Percentiles rank a stretch among this genome's conserved stretches.
Evolutionary conservation across 2,888 invertebrate genomes (phyloP).

Genomic region (Plemyria rubiginata): DNA sequence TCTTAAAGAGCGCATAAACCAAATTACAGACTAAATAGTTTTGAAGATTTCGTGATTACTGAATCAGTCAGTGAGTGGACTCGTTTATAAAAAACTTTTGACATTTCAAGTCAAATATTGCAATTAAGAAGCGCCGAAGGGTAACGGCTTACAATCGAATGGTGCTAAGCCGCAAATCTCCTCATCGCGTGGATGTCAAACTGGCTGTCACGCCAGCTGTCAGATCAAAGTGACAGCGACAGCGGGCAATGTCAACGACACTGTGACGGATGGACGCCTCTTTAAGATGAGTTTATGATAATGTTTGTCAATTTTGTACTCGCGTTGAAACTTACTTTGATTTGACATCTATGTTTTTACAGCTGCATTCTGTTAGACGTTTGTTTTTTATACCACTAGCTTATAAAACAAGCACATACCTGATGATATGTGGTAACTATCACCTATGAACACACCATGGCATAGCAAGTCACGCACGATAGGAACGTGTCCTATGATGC

Average conservation of each 20-base stretch:
- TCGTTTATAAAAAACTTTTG: not conserved
- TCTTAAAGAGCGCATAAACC: too few relatives aligned
- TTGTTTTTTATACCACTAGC: too few relatives aligned
- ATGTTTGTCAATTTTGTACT: conserved; percentile 21
- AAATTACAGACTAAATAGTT: too few relatives aligned
- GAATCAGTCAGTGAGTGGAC: too few relatives aligned
- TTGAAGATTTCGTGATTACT: too few relatives aligned
- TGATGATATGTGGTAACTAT: too few relatives aligned
- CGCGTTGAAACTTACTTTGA: not conserved
- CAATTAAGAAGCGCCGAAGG: conserved; percentile 33
- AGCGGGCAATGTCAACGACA: conserved; percentile 39
- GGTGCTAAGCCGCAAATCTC: conserved; percentile 59
- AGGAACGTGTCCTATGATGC: too few relatives aligned
- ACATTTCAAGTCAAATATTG: conserved; percentile 21
- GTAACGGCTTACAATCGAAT: conserved; percentile 45
- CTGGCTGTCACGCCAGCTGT: conserved; percentile 56
- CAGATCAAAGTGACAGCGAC: conserved; percentile 48
- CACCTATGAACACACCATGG: too few relatives aligned
- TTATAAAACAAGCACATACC: too few relatives aligned
- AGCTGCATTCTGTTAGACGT: too few relatives aligned
- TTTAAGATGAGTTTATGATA: conserved; percentile 51
- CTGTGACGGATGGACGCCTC: conserved; percentile 49
- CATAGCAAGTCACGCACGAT: too few relatives aligned
- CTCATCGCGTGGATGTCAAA: conserved; percentile 56
- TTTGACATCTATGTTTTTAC: too few relatives aligned